A percentile compares a stretch with the other conserved stretches of the same genome.
Conservation (phyloP, 2,113 vertebrate genomes). For the Crypturellus undulatus region DNA sequence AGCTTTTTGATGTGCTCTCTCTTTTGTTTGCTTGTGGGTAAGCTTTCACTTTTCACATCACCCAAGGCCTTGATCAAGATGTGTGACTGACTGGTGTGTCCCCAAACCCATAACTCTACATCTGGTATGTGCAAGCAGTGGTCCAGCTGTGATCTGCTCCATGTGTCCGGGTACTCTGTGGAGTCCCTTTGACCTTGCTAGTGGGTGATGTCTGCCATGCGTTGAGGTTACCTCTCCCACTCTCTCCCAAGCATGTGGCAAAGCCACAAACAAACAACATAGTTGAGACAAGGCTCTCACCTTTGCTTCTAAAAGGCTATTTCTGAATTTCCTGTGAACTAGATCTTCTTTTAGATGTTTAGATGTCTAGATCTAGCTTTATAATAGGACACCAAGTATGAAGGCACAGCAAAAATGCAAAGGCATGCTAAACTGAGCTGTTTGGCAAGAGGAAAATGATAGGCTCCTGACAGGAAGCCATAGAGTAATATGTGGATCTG, state of each 20-base stretch:
- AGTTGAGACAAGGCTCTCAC: not conserved
- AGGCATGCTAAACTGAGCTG: not conserved
- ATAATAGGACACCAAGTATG: not conserved
- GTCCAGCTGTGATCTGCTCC: rapidly evolving
- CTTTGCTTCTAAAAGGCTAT: not conserved
- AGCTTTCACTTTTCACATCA: not conserved
- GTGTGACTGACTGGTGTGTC: not conserved
- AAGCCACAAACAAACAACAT: not conserved
- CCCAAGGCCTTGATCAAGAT: not conserved
- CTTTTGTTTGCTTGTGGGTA: not conserved
- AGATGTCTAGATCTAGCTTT: not conserved
- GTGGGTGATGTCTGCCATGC: rapidly evolving
- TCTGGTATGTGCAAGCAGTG: not conserved
- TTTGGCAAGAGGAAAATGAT: not conserved
- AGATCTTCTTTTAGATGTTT: not conserved
- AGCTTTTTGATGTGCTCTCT: not conserved
- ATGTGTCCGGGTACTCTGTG: not conserved
- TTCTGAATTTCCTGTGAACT: not conserved
- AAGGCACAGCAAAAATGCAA: not conserved
- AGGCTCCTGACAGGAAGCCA: not conserved
- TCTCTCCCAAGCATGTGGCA: not conserved
- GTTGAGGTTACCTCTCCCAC: not conserved
- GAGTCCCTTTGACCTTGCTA: not conserved
- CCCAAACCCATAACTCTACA: not conserved
- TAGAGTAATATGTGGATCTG: not conserved